Conservation (phyloP, 2,888 invertebrate genomes). For the Bhutanitis thaidina region DNA sequence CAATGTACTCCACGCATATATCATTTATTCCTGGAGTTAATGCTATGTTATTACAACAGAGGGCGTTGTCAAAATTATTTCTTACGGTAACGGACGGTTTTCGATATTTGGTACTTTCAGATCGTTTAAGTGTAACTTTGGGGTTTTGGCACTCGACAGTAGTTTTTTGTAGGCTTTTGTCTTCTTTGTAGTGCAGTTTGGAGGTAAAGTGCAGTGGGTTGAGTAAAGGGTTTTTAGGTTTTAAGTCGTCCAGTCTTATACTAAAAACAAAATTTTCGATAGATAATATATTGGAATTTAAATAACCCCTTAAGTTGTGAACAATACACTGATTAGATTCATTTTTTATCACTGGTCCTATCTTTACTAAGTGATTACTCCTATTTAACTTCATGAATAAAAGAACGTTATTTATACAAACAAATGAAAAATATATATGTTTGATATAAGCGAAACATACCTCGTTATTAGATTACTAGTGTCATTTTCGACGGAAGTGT, state of each 20-base stretch:
- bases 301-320: too few species aligned
- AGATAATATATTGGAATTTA: too few species aligned
- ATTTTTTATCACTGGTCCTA: too few species aligned
- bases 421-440: too few species aligned
- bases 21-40: constrained; percentile 84
- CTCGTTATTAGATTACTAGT: constrained; percentile 54
- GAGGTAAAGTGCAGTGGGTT: constrained; percentile 83
- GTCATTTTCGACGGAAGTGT: constrained; percentile 40
- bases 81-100: constrained; percentile 84
- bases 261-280: constrained; percentile 38
- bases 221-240: constrained; percentile 80
- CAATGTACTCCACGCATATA: constrained; percentile 79
- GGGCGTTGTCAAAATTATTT: constrained; percentile 82
- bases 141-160: constrained; percentile 85
- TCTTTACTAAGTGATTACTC: too few species aligned
- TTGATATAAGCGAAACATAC: constrained; percentile 39
- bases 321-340: too few species aligned
- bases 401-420: too few species aligned
- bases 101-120: constrained; percentile 85
- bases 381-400: too few species aligned
- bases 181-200: constrained; percentile 89
- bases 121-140: constrained; percentile 82
- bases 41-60: constrained; percentile 69
- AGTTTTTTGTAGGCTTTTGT: constrained; percentile 87
- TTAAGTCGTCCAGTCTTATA: constrained; percentile 81